A percentile compares a stretch with the other conserved stretches of the same genome.
phyloP scores from a whole-genome alignment of 2,888 invertebrate species.

The Poecilobothrus nobilitatus region DNA sequence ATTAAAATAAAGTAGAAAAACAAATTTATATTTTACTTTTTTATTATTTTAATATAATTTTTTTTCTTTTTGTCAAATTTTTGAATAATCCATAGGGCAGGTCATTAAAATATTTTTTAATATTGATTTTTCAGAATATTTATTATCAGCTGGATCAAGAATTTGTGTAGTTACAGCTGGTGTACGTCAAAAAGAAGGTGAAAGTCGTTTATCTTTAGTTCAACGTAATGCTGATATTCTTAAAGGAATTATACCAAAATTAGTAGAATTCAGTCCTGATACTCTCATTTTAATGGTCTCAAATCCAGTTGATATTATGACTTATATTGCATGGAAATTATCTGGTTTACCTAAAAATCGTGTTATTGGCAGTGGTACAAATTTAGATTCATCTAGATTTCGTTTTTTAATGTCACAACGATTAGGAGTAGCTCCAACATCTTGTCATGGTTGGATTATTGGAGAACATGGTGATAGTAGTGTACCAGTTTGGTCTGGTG shows the following conservation, averaged over 20 bases:
- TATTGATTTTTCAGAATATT: slow-evolving; percentile 48
- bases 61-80: no score
- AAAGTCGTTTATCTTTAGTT: slow-evolving; percentile 66
- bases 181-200: slow-evolving; percentile 69
- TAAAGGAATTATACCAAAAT: slow-evolving; percentile 62
- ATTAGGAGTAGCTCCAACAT: slow-evolving; percentile 64
- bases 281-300: slow-evolving; percentile 71
- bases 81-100: no score
- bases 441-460: slow-evolving; percentile 78
- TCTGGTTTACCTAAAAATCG: slow-evolving; percentile 73
- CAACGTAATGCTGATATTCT: slow-evolving; percentile 78
- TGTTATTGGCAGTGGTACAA: slow-evolving; percentile 82
- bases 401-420: slow-evolving; percentile 70
- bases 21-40: no score
- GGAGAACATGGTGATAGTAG: slow-evolving; percentile 85
- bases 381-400: slow-evolving; percentile 80
- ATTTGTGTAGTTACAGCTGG: slow-evolving; percentile 82
- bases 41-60: no score
- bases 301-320: slow-evolving; percentile 81
- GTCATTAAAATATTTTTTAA: no score
- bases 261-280: slow-evolving; percentile 59
- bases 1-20: no score
- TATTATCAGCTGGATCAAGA: slow-evolving; percentile 62
- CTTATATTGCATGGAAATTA: slow-evolving; percentile 81
- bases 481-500: slow-evolving; percentile 83